These are phyloP conservation scores for Rhagoletis pomonella DNA, from an alignment of 1,140 invertebrate genomes.

Conservation along the genomic window DNA sequence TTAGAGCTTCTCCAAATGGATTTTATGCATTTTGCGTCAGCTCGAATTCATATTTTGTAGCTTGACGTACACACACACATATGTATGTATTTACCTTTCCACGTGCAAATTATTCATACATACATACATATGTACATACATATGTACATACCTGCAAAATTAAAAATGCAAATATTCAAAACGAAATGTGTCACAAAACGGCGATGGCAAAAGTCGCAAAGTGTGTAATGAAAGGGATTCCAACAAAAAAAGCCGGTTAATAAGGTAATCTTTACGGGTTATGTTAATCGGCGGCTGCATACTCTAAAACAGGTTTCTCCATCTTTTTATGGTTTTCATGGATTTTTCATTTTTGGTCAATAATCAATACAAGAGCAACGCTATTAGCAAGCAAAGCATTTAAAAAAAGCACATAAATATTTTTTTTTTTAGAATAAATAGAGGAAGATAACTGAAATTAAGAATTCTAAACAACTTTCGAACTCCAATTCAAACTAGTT, in stretches of 20 bases:
- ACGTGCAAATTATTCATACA: not conserved
- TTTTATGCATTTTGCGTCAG: too few species aligned
- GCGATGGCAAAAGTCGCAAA: not conserved
- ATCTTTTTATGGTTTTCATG: not conserved
- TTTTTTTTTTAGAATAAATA: too few species aligned
- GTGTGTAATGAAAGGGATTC: not conserved
- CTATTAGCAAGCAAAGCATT: not conserved
- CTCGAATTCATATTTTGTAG: too few species aligned
- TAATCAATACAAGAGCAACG: too few species aligned
- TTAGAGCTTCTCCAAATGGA: not conserved
- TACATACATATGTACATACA: not conserved
- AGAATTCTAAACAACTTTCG: too few species aligned
- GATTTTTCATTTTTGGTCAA: not conserved
- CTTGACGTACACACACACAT: not conserved
- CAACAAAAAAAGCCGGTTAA: not conserved
- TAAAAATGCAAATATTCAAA: conserved; percentile 10
- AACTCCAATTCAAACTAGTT: too few species aligned
- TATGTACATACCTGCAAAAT: not conserved
- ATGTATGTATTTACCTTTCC: not conserved
- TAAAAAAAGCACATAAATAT: too few species aligned
- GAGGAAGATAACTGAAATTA: too few species aligned
- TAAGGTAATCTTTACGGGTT: not conserved
- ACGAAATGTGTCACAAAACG: conserved; percentile 1
- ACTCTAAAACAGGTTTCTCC: conserved; percentile 14
- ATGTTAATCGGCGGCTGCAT: not conserved